A percentile compares a stretch with the other conserved stretches of the same genome.
phyloP scores from a whole-genome alignment of 2,797 vertebrate species.

The Alosa sapidissima region DNA sequence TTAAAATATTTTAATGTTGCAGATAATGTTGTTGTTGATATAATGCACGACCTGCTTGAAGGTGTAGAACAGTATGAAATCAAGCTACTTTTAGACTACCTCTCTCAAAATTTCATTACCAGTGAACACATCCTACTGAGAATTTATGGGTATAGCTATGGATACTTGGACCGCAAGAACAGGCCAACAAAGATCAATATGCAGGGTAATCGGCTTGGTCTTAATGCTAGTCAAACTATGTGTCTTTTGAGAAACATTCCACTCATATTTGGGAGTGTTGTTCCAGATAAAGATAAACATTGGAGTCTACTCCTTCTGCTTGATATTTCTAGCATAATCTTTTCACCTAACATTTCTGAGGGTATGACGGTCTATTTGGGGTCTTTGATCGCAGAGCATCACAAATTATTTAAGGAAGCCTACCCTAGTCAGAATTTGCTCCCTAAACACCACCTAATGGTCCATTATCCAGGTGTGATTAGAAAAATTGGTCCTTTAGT shows the following conservation, averaged over 20 bases:
- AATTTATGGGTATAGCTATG: neutral
- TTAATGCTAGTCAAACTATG: neutral
- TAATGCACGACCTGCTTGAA: conserved; percentile 1
- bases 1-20: conserved; percentile 47
- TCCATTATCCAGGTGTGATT: too few species aligned
- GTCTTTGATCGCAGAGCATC: too few species aligned
- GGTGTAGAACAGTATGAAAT: neutral
- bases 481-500: neutral
- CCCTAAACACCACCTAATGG: too few species aligned
- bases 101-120: neutral
- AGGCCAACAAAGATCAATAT: neutral
- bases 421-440: too few species aligned
- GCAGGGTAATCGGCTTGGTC: conserved; percentile 4
- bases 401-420: too few species aligned
- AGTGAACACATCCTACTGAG: neutral
- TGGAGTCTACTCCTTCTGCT: too few species aligned
- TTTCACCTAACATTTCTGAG: too few species aligned
- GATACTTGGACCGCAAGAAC: neutral
- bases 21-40: conserved; percentile 19
- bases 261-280: too few species aligned
- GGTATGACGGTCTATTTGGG: too few species aligned
- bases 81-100: neutral
- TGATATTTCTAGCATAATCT: too few species aligned
- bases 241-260: too few species aligned
- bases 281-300: too few species aligned